Evolutionary conservation across 2,113 vertebrate species (phyloP).

Genomic region (Micromys minutus): DNA sequence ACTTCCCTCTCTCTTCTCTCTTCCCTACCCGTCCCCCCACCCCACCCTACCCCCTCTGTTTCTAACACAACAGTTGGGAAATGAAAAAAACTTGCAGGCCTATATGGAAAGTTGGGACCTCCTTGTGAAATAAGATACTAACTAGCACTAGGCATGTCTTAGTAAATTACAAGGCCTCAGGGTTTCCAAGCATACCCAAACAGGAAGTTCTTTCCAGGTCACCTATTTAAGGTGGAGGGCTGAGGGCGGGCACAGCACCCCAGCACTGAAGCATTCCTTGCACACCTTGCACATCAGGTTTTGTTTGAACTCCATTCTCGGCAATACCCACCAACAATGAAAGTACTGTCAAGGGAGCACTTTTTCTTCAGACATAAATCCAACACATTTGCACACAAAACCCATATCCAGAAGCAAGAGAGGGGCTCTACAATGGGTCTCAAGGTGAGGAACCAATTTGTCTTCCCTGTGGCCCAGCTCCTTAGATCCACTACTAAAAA

Average conservation of each 20-base stretch:
- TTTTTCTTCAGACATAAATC: neutral
- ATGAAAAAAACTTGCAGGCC: slow-evolving; percentile 16
- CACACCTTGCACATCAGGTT: neutral
- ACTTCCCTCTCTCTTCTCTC: too few relatives aligned
- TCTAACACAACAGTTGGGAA: too few relatives aligned
- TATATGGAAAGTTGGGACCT: neutral
- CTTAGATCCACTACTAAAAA: neutral
- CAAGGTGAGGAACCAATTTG: neutral
- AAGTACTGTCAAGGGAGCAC: neutral
- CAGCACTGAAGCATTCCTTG: neutral
- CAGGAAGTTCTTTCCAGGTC: neutral
- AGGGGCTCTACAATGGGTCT: neutral
- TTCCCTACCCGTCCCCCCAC: too few relatives aligned
- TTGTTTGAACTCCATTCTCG: slow-evolving; percentile 18
- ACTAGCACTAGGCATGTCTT: neutral
- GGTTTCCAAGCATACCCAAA: neutral
- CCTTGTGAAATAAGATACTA: neutral
- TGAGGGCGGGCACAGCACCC: neutral
- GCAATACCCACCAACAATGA: neutral
- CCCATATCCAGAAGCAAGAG: neutral
- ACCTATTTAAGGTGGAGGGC: neutral
- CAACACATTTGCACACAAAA: neutral
- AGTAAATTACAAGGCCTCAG: slow-evolving; percentile 43
- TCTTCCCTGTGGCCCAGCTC: neutral
- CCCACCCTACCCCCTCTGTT: too few relatives aligned